phyloP scores from a whole-genome alignment of 2,113 vertebrate genomes.

The Seriola quinqueradiata region DNA sequence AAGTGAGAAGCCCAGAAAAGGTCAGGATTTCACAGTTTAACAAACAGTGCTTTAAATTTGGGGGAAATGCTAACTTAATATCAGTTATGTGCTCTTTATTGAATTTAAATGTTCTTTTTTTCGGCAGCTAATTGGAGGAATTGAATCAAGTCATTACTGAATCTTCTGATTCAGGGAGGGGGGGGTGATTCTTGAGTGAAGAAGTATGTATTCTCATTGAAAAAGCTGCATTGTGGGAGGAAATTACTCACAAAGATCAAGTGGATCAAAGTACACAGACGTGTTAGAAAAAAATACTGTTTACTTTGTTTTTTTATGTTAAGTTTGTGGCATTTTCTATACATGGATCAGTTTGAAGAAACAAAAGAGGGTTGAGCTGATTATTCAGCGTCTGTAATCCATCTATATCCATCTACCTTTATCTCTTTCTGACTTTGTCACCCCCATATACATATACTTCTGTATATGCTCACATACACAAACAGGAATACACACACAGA shows the following conservation, averaged over 20 bases:
- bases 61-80: not conserved
- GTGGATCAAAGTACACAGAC: not conserved
- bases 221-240: not conserved
- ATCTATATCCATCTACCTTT: slow-evolving; percentile 26
- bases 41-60: not conserved
- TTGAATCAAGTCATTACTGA: not conserved
- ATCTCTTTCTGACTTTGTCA: slow-evolving; percentile 9
- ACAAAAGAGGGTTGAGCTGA: slow-evolving; percentile 12
- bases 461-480: not conserved
- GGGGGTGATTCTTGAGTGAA: not conserved
- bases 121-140: not conserved
- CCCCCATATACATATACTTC: not conserved
- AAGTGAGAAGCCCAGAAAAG: not conserved
- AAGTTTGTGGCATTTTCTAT: not conserved
- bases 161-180: not conserved
- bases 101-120: not conserved
- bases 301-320: not conserved
- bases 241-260: not conserved
- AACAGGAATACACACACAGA: slow-evolving; percentile 15
- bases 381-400: slow-evolving; percentile 27
- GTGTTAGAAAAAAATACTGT: not conserved
- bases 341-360: not conserved
- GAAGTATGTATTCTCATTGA: not conserved
- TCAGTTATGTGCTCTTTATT: not conserved
- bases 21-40: not conserved